These are phyloP conservation scores for Rostratula benghalensis DNA, from an alignment of 2,113 vertebrate genomes.

Conservation along the genomic window DNA sequence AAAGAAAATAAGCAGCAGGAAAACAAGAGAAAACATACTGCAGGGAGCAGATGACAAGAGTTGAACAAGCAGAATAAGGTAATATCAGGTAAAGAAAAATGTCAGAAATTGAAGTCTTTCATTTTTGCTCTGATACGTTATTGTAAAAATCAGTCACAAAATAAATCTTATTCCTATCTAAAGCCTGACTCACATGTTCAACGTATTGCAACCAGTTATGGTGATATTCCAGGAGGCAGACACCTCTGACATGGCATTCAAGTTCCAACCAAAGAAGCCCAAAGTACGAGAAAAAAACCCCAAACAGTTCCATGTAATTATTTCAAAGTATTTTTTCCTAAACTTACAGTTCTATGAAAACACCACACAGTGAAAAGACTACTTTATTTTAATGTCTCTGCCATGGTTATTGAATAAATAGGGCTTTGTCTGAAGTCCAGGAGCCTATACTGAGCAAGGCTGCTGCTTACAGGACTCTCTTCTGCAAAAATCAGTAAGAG, in stretches of 20 bases:
- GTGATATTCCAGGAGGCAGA: not conserved
- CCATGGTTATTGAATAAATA: not conserved
- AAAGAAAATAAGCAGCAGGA: not conserved
- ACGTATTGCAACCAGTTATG: accelerated
- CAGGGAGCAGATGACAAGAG: not conserved
- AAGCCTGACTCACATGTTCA: not conserved
- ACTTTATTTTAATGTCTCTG: not conserved
- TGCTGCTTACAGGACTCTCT: not conserved
- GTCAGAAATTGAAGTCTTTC: not conserved
- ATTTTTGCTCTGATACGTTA: not conserved
- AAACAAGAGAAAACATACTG: not conserved
- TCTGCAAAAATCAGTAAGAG: not conserved
- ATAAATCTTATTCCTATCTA: not conserved
- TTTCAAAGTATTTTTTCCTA: not conserved
- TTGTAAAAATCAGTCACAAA: not conserved
- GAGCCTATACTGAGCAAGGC: not conserved
- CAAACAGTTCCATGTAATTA: not conserved
- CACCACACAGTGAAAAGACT: not conserved
- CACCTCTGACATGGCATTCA: not conserved
- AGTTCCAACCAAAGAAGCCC: not conserved
- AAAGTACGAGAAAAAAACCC: not conserved
- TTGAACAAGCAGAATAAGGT: not conserved
- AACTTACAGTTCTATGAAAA: not conserved
- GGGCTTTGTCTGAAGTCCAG: constrained; percentile 13
- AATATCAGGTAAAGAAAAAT: not conserved